These are phyloP conservation scores for Enteromius thamalakanensis DNA, from an alignment of 2,797 vertebrate genomes.

Conservation along the genomic window DNA sequence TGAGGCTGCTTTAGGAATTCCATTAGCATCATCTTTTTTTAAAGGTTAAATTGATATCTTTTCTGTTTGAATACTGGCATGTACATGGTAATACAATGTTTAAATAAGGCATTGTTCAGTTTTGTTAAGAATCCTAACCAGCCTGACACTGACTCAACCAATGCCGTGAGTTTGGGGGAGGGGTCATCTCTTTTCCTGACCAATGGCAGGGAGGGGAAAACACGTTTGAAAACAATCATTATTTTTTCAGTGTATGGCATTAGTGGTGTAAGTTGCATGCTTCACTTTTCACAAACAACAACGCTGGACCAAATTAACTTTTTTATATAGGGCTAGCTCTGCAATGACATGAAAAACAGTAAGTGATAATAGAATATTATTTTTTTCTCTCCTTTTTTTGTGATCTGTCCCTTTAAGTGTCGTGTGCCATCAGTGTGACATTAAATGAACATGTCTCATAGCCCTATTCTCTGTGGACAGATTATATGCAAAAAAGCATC, in stretches of 20 bases:
- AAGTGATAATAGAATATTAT: no score
- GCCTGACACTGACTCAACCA: not conserved
- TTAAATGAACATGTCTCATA: constrained; percentile 52
- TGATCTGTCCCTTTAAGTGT: not conserved
- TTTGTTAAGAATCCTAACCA: not conserved
- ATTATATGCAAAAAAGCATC: constrained; percentile 62
- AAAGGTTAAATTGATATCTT: not conserved
- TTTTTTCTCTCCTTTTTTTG: not conserved
- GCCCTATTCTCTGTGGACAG: constrained; percentile 51
- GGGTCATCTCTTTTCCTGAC: not conserved
- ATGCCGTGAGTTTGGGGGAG: not conserved
- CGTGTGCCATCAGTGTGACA: constrained; percentile 25
- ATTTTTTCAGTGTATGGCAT: not conserved
- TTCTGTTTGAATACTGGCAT: not conserved
- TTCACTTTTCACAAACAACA: not conserved
- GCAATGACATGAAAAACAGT: not conserved
- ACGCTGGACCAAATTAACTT: not conserved
- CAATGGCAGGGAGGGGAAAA: not conserved
- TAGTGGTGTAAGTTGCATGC: not conserved
- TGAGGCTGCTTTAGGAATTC: not conserved
- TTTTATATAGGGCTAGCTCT: not conserved
- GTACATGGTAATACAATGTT: no score
- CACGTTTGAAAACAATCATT: not conserved
- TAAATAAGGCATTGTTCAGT: not conserved
- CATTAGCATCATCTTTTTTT: constrained; percentile 8